These are phyloP conservation scores for Drosophila nr. perissopoda DNA, from an alignment of 2,888 invertebrate species.

Conservation along the genomic window DNA sequence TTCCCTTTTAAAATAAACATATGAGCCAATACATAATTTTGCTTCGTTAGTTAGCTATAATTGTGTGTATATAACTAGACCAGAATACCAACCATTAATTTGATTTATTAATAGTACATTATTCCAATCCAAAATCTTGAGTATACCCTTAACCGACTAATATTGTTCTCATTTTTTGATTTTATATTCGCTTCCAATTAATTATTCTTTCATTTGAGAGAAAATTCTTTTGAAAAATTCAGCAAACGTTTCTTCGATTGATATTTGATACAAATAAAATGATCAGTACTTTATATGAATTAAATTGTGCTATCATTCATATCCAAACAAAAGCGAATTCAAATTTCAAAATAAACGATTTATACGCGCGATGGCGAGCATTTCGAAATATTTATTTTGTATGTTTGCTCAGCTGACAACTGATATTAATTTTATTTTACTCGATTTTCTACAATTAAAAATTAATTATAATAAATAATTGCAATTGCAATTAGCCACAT, in stretches of 20 bases:
- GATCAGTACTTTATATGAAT: not conserved
- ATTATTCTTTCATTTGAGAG: too few species aligned
- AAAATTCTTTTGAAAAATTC: not conserved
- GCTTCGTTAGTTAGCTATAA: not conserved
- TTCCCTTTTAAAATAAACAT: not conserved
- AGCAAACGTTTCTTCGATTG: not conserved
- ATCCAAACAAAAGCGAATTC: not conserved
- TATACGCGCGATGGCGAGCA: not conserved
- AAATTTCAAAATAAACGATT: not conserved
- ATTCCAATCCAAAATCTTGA: not conserved
- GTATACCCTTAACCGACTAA: not conserved
- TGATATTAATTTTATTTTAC: too few species aligned
- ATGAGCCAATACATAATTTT: not conserved
- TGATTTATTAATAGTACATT: not conserved
- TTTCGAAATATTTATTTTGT: not conserved
- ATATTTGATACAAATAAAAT: not conserved
- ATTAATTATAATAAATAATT: not conserved
- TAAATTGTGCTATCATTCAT: too few species aligned
- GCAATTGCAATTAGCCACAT: conserved; percentile 13
- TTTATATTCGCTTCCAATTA: not conserved
- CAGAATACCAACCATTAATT: not conserved
- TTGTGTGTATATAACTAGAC: not conserved
- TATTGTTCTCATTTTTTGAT: not conserved
- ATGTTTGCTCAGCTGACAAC: too few species aligned
- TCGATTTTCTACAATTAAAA: not conserved